Base-by-base conservation (phyloP, 2,888 invertebrate genomes). In the Poecilobothrus nobilitatus region DNA sequence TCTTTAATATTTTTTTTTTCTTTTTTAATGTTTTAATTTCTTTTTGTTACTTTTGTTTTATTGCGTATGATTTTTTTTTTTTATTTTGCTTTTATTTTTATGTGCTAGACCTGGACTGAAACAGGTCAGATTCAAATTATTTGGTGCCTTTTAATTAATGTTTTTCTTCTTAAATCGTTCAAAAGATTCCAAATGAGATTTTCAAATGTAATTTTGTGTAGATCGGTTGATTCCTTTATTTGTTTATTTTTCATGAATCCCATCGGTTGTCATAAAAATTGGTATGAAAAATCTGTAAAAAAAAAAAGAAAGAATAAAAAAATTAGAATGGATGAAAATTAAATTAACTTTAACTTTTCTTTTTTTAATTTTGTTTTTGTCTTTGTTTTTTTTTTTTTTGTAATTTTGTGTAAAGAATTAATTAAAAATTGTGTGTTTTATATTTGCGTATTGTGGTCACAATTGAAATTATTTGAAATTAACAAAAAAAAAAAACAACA, bases 261-360 rank as follows among this genome's bases (percentile, higher is more conserved):
- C 18, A 53, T 15, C 15, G 53, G 53, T 9, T 53, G 53, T 53
- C 53, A 53, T 53, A 53, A 53, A 53, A 53, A 53, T 53, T 53
- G 53, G 53, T 12, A 18, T 53, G 18, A 53, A 18, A 18, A 53
- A 53, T 53, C 53, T 53, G 53, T 53, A 53, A 53, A 12, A n/a
- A 53, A 53, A 53, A 53, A 53, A n/a, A 53, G 7, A 18, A 18
- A 18, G 18, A 53, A 37, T 6, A 37, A 37, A 53, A 53, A 53
- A 53, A 27, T 27, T 27, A 2, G n/a, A n/a, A n/a, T n/a, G n/a
- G n/a, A n/a, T n/a, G n/a, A n/a, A 53, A 18, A 18, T 53, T 53
- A 53, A 53, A 53, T 53, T 53, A 53, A 53, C 44, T 44, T 44
- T 44, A n/a, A n/a, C n/a, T n/a, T n/a, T n/a, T n/a, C n/a, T 41